Percentiles rank a stretch among this genome's conserved stretches.
These are phyloP conservation scores for Ichneumon xanthorius DNA, from an alignment of 2,888 invertebrate species.

Conservation along the genomic window DNA sequence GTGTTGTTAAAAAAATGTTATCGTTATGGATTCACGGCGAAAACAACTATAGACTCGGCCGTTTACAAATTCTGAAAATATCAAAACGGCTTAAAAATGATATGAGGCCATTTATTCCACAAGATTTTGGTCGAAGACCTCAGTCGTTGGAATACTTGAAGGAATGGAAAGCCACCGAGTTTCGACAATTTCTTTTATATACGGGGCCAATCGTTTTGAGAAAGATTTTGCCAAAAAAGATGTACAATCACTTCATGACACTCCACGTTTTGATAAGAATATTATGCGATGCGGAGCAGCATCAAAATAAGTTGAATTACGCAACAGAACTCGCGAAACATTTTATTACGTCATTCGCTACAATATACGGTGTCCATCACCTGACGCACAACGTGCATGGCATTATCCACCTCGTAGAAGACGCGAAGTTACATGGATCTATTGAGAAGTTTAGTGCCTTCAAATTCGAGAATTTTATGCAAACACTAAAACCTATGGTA, in stretches of 20 bases:
- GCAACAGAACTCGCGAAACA: conserved; percentile 55
- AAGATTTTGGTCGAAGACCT: conserved; percentile 55
- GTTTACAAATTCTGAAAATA: conserved; percentile 56
- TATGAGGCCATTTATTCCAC: conserved; percentile 49
- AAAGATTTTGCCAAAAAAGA: conserved; percentile 41
- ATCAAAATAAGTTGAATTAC: conserved; percentile 53
- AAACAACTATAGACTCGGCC: conserved; percentile 58
- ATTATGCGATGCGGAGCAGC: conserved; percentile 52
- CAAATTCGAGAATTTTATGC: conserved; percentile 59
- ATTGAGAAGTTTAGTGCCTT: conserved; percentile 60
- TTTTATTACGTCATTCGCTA: conserved; percentile 53
- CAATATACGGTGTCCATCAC: conserved; percentile 56
- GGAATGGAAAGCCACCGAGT: conserved; percentile 68
- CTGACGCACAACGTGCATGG: conserved; percentile 62
- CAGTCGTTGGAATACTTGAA: conserved; percentile 46
- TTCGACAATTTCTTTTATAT: conserved; percentile 64
- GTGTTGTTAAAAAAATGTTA: conserved; percentile 53
- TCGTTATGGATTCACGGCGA: conserved; percentile 51
- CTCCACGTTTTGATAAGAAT: conserved; percentile 49
- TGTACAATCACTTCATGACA: conserved; percentile 52
- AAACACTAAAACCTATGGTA: conserved; percentile 50
- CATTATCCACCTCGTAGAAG: conserved; percentile 60
- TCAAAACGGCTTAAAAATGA: conserved; percentile 47
- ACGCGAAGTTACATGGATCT: conserved; percentile 59
- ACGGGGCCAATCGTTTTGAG: conserved; percentile 49